These are phyloP conservation scores for Drosophila testacea DNA, from an alignment of 2,888 invertebrate genomes.

Conservation along the genomic window DNA sequence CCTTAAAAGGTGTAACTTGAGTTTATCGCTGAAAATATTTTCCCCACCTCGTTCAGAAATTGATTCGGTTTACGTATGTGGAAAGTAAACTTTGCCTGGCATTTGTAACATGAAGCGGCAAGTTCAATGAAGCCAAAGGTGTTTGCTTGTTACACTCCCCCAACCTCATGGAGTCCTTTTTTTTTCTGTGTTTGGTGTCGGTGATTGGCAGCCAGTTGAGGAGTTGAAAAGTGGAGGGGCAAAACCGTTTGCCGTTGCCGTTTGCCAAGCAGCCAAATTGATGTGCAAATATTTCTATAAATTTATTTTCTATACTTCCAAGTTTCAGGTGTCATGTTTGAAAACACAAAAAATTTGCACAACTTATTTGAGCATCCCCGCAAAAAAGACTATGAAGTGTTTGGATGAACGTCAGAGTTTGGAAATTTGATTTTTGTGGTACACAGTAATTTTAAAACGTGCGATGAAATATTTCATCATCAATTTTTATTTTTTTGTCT, in stretches of 20 bases:
- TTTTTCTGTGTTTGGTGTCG: constrained; percentile 27
- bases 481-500: not conserved
- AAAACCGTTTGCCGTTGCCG: constrained; percentile 24
- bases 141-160: constrained; percentile 51
- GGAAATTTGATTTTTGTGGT: constrained; percentile 32
- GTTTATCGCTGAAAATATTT: constrained; percentile 69
- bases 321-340: constrained; percentile 77
- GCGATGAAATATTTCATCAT: constrained; percentile 1
- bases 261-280: constrained; percentile 66
- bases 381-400: constrained; percentile 7
- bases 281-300: constrained; percentile 79
- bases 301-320: constrained; percentile 67
- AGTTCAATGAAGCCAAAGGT: constrained; percentile 81
- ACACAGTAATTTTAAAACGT: not conserved
- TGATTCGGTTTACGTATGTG: constrained; percentile 74
- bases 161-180: not conserved
- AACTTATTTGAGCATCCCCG: constrained; percentile 43
- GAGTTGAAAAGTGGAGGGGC: not conserved
- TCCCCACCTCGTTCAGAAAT: constrained; percentile 51
- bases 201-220: constrained; percentile 45
- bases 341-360: constrained; percentile 61
- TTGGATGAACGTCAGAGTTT: not conserved
- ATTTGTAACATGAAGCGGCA: constrained; percentile 71
- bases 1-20: constrained; percentile 69
- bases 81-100: constrained; percentile 55